phyloP scores from a whole-genome alignment of 2,797 vertebrate genomes.

The Acanthurus lineatus region DNA sequence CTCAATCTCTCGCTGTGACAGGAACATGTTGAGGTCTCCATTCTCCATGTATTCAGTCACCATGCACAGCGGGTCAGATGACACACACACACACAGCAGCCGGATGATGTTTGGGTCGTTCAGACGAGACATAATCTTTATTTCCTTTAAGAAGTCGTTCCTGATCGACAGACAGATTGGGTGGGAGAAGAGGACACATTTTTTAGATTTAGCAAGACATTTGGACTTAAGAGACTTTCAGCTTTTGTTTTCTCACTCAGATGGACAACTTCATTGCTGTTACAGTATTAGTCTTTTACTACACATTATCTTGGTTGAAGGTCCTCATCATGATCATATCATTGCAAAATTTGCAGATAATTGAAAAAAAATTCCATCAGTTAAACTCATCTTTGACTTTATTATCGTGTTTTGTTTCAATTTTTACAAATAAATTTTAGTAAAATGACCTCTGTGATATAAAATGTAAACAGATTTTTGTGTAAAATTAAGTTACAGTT shows the following conservation, averaged over 20 bases:
- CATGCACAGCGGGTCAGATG: constrained; percentile 89
- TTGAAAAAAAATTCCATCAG: too few species aligned
- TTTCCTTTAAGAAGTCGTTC: constrained; percentile 92
- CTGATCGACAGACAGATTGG: constrained; percentile 55
- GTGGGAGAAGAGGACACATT: neutral
- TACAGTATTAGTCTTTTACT: too few species aligned
- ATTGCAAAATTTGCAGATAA: too few species aligned
- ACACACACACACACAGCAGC: constrained; percentile 90
- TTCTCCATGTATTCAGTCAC: constrained; percentile 88
- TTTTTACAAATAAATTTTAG: too few species aligned
- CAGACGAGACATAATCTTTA: constrained; percentile 92
- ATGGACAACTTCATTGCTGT: too few species aligned
- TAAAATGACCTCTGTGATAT: too few species aligned
- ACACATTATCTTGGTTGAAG: too few species aligned
- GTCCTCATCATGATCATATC: too few species aligned
- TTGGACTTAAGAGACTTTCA: neutral
- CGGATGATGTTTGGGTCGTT: constrained; percentile 92
- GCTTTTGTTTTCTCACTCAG: neutral
- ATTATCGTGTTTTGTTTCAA: too few species aligned
- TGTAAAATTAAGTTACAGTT: too few species aligned
- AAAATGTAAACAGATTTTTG: too few species aligned
- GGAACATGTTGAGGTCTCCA: constrained; percentile 87
- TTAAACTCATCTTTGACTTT: too few species aligned
- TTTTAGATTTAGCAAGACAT: neutral
- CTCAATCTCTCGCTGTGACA: constrained; percentile 88